Conservation (phyloP, 2,113 vertebrate species). For the Zootoca vivipara region DNA sequence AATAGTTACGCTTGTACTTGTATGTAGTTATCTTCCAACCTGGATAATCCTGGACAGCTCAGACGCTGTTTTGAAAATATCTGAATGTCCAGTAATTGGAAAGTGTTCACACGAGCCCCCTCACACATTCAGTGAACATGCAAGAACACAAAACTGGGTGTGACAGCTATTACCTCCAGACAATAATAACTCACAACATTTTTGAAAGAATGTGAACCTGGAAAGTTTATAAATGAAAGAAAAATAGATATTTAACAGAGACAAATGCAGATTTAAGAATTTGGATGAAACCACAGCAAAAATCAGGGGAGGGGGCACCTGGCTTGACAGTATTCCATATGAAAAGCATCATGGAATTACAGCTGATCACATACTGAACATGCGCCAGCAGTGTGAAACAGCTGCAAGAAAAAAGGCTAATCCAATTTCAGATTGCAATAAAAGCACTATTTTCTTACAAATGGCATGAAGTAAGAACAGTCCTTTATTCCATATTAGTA, state of each 20-base stretch:
- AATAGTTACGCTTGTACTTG: background rate
- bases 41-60: background rate
- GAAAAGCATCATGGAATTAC: background rate
- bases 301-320: background rate
- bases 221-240: background rate
- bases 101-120: background rate
- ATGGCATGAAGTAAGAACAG: background rate
- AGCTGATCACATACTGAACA: background rate
- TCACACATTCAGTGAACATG: background rate
- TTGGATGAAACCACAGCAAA: background rate
- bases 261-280: background rate
- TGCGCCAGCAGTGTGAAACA: too few species aligned
- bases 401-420: too few species aligned
- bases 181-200: background rate
- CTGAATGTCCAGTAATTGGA: background rate
- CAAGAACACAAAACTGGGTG: background rate
- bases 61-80: background rate
- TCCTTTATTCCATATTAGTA: background rate
- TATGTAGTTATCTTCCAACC: background rate
- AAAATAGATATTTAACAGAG: background rate
- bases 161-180: background rate
- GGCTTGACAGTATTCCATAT: background rate
- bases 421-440: background rate
- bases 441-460: background rate
- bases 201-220: background rate